Evolutionary conservation across 1,140 invertebrate species (phyloP), one percentile per base, ranked within the genome.

Genomic region (Cecropterus lyciades): DNA sequence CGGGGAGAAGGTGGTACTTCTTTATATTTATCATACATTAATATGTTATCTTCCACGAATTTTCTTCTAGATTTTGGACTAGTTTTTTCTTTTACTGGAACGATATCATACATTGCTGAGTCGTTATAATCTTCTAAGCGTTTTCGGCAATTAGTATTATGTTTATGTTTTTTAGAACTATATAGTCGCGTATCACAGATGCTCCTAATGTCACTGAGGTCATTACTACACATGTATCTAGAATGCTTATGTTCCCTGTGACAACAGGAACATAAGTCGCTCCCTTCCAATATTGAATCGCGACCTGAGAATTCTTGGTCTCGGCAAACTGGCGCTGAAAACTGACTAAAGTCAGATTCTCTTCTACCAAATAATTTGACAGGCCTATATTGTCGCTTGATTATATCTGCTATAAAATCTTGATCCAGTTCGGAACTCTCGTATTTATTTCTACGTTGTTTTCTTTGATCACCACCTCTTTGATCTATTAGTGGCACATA

Each of bases 1-100:
- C 80, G 73, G 7, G 89, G 89, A 0, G 87, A 91, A n/a, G 89
- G 89, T n/a, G 80, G 86, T n/a, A 90, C 85, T 79, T 90, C 86
- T 64, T 67, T 86, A 49, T 79, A 83, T 63, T 70, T 73, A 6
- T 80, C 56, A 59, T 78, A 77, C 16, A 63, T 37, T 2, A 63
- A 71, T 13, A 75, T 68, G 55, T 72, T 76, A 27, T 86, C 83
- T 51, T 81, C 77, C 5, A 49, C 56, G 70, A 84, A 82, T 69
- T 89, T 90, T 63, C 73, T 81, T 59, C 77, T 77, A 1, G 81
- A 68, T 68, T 91, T 91, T 0, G 86, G 87, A 62, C 89, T 91
- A 17, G 78, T 80, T 65, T 83, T 91, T 72, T 91, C 89, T 70
- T 85, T 89, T 7, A 91, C 89, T 9, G 89, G 89, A 33, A 91